Evolutionary conservation across 2,797 vertebrate genomes (phyloP), one percentile per base, ranked within the genome.

Genomic region (Silurus aristotelis): DNA sequence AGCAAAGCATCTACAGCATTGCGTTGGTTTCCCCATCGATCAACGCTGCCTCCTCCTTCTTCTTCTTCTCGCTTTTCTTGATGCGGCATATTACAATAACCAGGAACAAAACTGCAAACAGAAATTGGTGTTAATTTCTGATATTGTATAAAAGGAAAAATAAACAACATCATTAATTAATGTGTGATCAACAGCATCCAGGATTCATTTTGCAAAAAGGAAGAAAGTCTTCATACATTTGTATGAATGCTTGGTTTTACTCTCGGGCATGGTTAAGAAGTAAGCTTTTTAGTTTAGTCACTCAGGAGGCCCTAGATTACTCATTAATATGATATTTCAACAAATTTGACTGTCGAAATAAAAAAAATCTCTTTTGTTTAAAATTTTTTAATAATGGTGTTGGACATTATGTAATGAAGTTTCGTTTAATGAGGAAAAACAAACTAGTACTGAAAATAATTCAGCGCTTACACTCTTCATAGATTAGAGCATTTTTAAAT

Each of bases 31-130:
- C 94, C 5, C 71, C 90, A 6, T 86, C 89, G 0, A 13, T 82
- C 17, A 0, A 9, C 31, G 0, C 8, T 79, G 82, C 84, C 13
- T 64, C 58, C 17, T 64, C 58, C 73, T 80, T 48, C 14, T 87
- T 91, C 79, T 90, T 88, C 58, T 73, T 77, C 0, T 77, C 63
- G 2, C 25, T 85, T 90, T 93, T 94, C 17, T 86, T 90, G 14
- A 38, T 55, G 6, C 89, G 90, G 87, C 91, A 92, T 78, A 93
- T 22, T 25, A 83, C 90, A 5, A 95, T 14, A 43, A 91, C 1
- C 85, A 95, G 90, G 58, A 73, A 0, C 43, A 96, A 27, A 60
- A 81, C 95, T 96, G 93, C 25, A 86, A 83, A 81, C 3, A 13
- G 55, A 67, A 80, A 73, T 25, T 19, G 27, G 43, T 1, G 46